phyloP scores from a whole-genome alignment of 2,797 vertebrate species.

The Periparus ater region DNA sequence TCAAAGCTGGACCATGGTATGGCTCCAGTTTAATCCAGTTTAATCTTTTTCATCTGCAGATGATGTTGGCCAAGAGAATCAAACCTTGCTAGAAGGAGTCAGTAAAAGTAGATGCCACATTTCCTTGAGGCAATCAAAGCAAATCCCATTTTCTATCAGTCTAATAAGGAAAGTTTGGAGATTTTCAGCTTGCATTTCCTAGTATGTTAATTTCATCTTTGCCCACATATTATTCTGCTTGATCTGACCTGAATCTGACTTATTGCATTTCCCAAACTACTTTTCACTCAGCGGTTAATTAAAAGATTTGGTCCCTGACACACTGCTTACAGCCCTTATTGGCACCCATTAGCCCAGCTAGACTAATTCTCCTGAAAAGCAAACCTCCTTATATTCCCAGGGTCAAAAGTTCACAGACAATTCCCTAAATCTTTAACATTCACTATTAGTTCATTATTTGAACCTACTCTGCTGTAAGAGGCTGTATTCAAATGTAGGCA shows the following conservation, averaged over 20 bases:
- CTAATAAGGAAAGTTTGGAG: constrained; percentile 53
- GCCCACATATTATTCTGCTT: constrained; percentile 73
- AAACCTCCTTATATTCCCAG: constrained; percentile 58
- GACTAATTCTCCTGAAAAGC: constrained; percentile 67
- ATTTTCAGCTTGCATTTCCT: constrained; percentile 66
- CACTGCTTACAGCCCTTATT: constrained; percentile 60
- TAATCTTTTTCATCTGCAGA: background rate
- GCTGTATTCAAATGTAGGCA: constrained; percentile 48
- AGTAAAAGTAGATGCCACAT: background rate
- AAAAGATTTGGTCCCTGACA: constrained; percentile 72
- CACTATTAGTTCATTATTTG: constrained; percentile 69
- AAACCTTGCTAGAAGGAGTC: background rate
- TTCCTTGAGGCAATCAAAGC: constrained; percentile 18
- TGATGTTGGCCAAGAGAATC: background rate
- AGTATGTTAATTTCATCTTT: constrained; percentile 70
- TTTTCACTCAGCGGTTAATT: constrained; percentile 69
- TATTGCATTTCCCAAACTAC: constrained; percentile 61
- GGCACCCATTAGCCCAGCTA: constrained; percentile 67
- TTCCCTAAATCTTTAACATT: constrained; percentile 71
- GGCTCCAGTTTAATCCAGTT: background rate
- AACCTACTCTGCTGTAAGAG: constrained; percentile 48
- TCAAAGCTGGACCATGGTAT: background rate
- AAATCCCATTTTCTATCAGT: constrained; percentile 42
- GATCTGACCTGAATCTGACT: constrained; percentile 75
- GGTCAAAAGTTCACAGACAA: constrained; percentile 66